Base-by-base conservation (phyloP, 2,888 invertebrate species). In the Tromatobia lineatoria region DNA sequence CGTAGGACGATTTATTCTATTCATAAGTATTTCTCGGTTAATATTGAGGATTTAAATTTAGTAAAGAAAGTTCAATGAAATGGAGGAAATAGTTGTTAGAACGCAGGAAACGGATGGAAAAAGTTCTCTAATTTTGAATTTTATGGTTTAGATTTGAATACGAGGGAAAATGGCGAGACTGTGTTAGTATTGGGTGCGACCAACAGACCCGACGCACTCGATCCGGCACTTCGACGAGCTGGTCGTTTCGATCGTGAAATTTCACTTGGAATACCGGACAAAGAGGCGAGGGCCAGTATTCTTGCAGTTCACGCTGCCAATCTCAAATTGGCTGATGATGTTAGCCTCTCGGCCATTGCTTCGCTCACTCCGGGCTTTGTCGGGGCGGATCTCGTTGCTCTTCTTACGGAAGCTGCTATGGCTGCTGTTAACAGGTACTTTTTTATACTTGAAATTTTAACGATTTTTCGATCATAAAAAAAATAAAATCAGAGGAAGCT, bases 201-300 rank as follows among this genome's bases (percentile, higher is more conserved):
- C 47, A 99, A 98, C 93, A 96, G 98, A 82, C 98, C 98, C 0
- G 99, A 99, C 94, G 95, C 97, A 0, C 94, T 99, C 69, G 99
- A 99, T 94, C 98, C 99, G 29, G 98, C 98, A 10, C 94, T 99
- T 78, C 95, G 99, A 87, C 95, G 99, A 87, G 97, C 98, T 7
- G 99, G 99, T 1, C 96, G 99, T 50, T 98, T 99, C 91, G 99
- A 99, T 94, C 96, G 98, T 88, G 99, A 99, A 95, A 97, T 99
- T 59, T 96, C 97, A 66, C 94, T 99, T 74, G 99, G 99, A 69
- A 99, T 99, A 88, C 99, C 99, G 0, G 97, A 99, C 91, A 96
- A 97, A 87, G 95, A 96, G 87, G 96, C 98, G 3, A 95, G 99
- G 86, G 95, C 95, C 88, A 96, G 97, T 90, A 99, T 99, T 85